These are phyloP conservation scores for Lagorchestes hirsutus DNA, from an alignment of 2,797 vertebrate species.

Conservation along the genomic window DNA sequence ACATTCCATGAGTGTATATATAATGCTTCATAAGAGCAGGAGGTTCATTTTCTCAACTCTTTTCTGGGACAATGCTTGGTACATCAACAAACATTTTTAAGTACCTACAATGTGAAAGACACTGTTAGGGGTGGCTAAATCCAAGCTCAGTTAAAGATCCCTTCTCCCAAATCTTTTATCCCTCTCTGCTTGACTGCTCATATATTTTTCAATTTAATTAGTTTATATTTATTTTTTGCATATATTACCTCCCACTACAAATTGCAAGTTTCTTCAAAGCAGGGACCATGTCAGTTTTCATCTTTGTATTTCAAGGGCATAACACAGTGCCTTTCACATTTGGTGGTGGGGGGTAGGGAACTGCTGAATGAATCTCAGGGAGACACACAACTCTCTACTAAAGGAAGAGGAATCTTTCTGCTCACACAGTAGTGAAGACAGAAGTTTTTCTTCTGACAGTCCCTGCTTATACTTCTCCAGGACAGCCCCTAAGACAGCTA, in stretches of 20 bases:
- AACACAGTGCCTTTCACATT: background rate
- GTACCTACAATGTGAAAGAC: background rate
- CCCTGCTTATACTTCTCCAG: background rate
- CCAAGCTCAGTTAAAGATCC: background rate
- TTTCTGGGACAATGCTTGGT: background rate
- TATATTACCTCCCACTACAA: background rate
- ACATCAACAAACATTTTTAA: background rate
- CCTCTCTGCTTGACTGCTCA: background rate
- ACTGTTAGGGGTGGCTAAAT: background rate
- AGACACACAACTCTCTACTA: background rate
- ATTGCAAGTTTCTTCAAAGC: background rate
- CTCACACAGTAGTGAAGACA: background rate
- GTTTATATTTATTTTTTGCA: background rate
- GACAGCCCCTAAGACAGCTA: background rate
- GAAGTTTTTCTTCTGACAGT: background rate
- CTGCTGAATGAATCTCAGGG: background rate
- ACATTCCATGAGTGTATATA: background rate
- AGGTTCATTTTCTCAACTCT: background rate
- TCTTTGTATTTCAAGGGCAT: background rate
- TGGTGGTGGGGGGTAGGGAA: too few relatives aligned
- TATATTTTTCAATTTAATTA: background rate
- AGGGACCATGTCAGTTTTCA: background rate
- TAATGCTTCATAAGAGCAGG: background rate
- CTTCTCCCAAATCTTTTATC: background rate
- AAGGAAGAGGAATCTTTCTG: background rate